Evolutionary conservation across 2,888 invertebrate species (phyloP).

Genomic region (Leptura quadrifasciata): DNA sequence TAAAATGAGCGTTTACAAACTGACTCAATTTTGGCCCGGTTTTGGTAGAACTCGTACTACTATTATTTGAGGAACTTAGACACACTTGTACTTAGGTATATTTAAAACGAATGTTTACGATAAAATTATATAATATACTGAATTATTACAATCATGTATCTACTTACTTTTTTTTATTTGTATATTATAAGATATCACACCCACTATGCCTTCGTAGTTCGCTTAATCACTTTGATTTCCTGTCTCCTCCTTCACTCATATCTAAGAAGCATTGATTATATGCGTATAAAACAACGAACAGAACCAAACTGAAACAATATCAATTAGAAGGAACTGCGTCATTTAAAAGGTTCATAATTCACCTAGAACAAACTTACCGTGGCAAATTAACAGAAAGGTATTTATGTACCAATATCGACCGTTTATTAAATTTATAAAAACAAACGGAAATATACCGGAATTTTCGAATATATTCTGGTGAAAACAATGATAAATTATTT

Average conservation of each 20-base stretch:
- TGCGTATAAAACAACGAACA: background rate
- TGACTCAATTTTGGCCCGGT: too few relatives aligned
- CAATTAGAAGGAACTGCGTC: background rate
- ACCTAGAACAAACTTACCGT: conserved; percentile 12
- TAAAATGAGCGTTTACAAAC: too few relatives aligned
- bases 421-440: background rate
- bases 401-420: conserved; percentile 22
- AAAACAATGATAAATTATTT: too few relatives aligned
- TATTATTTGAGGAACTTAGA: too few relatives aligned
- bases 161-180: background rate
- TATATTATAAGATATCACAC: background rate
- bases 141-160: background rate
- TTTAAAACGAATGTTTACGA: too few relatives aligned
- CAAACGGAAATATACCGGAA: background rate
- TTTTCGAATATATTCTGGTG: too few relatives aligned
- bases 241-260: too few relatives aligned
- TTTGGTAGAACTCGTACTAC: too few relatives aligned
- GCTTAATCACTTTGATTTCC: background rate
- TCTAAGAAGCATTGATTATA: background rate
- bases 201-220: background rate
- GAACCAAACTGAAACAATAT: background rate
- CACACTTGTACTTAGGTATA: too few relatives aligned
- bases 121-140: too few relatives aligned
- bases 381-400: background rate
- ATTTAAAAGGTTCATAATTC: conserved; percentile 15